Base-by-base conservation (phyloP, 2,888 invertebrate genomes). In the Cerceris rybyensis region DNA sequence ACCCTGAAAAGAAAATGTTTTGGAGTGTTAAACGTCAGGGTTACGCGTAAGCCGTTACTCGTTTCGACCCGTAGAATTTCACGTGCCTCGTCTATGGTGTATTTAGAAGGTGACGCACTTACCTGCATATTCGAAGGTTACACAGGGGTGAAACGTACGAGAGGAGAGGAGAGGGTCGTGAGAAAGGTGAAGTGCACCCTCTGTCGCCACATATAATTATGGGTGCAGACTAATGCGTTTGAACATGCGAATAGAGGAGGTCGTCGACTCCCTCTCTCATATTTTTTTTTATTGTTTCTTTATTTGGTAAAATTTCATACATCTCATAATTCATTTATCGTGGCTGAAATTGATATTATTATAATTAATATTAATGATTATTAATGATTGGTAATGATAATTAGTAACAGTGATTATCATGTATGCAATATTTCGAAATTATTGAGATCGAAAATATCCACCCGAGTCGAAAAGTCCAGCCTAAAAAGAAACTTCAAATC, bases 151-250 rank as follows among this genome's bases (percentile, higher is more conserved):
- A 43, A 50, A n/a, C 14, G 43, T 63, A 42, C 11, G 43, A 68
- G 68, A 8, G 77, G 69, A 52, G 50, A 41, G 60, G 41, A 49
- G 52, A 64, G 63, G 73, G 83, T 73, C 83, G 83, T 83, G 83
- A 83, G 83, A 83, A 83, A 75, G 83, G 81, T 70, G 75, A 83
- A 78, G 81, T 78, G 70, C 74, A 63, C 84, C 84, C 80, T 83
- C 70, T 57, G 72, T 73, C 72, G 82, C 70, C 50, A 76, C 70
- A 65, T 74, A 73, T 81, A 83, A 83, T 83, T 83, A 83, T 77
- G 76, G 74, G 79, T 67, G 82, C 80, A 58, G 77, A 80, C 81
- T 84, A 83, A 84, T 81, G 80, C 65, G 71, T 68, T 75, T 83
- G 84, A 82, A 77, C 83, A 83, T 82, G 83, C 83, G 69, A 70